Evolutionary conservation across 2,797 vertebrate genomes (phyloP).

Genomic region (Neosilurus hyrtlii): DNA sequence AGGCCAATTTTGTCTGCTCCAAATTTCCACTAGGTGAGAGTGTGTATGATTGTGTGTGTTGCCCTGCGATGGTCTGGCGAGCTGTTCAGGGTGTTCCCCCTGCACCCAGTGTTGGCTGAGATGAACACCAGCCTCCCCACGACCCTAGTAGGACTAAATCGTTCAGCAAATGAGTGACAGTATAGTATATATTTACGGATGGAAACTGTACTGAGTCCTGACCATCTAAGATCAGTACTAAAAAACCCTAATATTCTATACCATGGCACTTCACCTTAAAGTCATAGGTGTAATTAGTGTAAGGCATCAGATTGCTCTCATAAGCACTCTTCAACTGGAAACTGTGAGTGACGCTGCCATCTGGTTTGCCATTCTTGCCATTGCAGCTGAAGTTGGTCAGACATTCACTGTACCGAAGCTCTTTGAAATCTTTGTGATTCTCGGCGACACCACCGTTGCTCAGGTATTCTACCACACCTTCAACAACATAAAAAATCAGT

Average conservation of each 20-base stretch:
- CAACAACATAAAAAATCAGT: neutral
- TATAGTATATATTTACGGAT: neutral
- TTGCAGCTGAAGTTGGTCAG: slow-evolving; percentile 97
- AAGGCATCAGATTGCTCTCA: slow-evolving; percentile 96
- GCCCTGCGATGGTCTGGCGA: too few species aligned
- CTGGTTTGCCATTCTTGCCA: slow-evolving; percentile 85
- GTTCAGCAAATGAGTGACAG: too few species aligned
- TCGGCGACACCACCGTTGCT: slow-evolving; percentile 93
- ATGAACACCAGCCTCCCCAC: too few species aligned
- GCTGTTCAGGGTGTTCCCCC: too few species aligned
- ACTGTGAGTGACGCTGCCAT: slow-evolving; percentile 92
- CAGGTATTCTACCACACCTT: slow-evolving; percentile 96
- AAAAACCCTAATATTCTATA: neutral
- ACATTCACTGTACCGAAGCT: slow-evolving; percentile 93
- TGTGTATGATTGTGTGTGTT: too few species aligned
- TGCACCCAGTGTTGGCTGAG: too few species aligned
- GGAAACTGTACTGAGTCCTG: neutral
- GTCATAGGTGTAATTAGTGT: slow-evolving; percentile 99
- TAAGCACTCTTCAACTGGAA: slow-evolving; percentile 98
- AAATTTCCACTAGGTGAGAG: too few species aligned
- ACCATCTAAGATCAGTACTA: neutral
- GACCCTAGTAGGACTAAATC: too few species aligned
- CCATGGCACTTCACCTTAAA: slow-evolving; percentile 76
- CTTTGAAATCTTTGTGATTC: slow-evolving; percentile 99
- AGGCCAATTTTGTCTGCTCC: too few species aligned